Evolutionary conservation across 2,888 invertebrate species (phyloP), one percentile per base, ranked within the genome.

Genomic region (Lacanobia oleracea): DNA sequence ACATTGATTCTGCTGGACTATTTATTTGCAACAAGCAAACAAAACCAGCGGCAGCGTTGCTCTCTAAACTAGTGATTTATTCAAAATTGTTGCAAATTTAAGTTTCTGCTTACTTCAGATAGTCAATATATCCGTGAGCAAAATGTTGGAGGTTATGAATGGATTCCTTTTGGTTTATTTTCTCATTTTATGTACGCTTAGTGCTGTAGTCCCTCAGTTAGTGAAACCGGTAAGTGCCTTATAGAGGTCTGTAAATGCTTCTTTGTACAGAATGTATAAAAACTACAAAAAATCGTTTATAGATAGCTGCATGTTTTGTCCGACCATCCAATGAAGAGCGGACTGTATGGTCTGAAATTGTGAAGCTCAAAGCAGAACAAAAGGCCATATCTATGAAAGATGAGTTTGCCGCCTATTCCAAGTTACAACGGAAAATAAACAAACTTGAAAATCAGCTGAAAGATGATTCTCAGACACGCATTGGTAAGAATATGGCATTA

Each of bases 401-500:
- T 80, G 95, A 97, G 81, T 97, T 97, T 91, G 97, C 97, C 9
- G 95, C 96, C 50, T 96, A 96, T 88, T 96, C 97, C 2, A 97
- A 96, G 89, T 79, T 97, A 50, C 97, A 97, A 87, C 91, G 97
- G 57, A 96, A 93, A 90, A 96, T 97, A 33, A 96, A 96, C 80
- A 94, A 91, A 82, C 87, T 97, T n/a, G 96, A 97, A 85, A 89
- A 88, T 72, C 88, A 94, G 71, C 83, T 97, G 45, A 94, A 95
- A 86, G 94, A 94, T 50, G 89, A 89, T 56, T 91, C 95, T 21
- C 93, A 96, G 68, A 85, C 89, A 12, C 89, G 96, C 7, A 89
- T 94, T 51, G 93, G 91, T 74, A 95, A 92, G 75, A 94, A 89
- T 72, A 81, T 95, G 53, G 93, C 95, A 7, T 84, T 95, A 0